phyloP scores from a whole-genome alignment of 1,140 invertebrate genomes.

The Drepana arcuata region DNA sequence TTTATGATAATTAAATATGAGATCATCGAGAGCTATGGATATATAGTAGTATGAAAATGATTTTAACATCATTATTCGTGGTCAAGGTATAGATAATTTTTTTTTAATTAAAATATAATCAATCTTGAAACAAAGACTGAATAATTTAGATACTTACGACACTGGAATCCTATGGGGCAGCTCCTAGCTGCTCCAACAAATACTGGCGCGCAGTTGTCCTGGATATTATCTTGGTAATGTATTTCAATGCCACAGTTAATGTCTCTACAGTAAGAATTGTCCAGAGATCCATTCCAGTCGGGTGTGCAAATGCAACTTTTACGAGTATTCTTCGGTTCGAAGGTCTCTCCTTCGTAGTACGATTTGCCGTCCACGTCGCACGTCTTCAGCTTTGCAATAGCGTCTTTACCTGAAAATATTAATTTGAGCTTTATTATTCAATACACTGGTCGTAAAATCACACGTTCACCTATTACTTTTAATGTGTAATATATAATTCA shows the following conservation, averaged over 20 bases:
- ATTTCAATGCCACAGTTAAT: conserved; percentile 70
- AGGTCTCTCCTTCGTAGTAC: conserved; percentile 65
- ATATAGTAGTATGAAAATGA: no score
- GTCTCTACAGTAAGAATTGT: conserved; percentile 54
- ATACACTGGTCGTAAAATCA: no score
- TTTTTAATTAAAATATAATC: no score
- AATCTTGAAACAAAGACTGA: no score
- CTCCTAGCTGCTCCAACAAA: conserved; percentile 46
- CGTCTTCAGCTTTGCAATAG: conserved; percentile 45
- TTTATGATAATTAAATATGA: conserved; percentile 1
- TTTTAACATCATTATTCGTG: no score
- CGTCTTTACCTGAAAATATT: conserved; percentile 42
- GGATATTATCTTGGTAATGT: conserved; percentile 52
- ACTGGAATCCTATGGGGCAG: conserved; percentile 69
- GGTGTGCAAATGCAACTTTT: conserved; percentile 65
- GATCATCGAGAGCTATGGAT: no score
- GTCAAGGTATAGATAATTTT: no score
- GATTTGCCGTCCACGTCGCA: conserved; percentile 63
- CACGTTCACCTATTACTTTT: no score
- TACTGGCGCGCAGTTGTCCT: conserved; percentile 64
- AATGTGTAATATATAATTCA: no score
- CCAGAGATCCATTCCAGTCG: conserved; percentile 46
- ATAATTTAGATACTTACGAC: conserved; percentile 70
- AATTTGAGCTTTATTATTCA: no score
- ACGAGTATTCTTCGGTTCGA: conserved; percentile 62